These are phyloP conservation scores for Clivina fossor DNA, from an alignment of 2,888 invertebrate species.

Conservation along the genomic window DNA sequence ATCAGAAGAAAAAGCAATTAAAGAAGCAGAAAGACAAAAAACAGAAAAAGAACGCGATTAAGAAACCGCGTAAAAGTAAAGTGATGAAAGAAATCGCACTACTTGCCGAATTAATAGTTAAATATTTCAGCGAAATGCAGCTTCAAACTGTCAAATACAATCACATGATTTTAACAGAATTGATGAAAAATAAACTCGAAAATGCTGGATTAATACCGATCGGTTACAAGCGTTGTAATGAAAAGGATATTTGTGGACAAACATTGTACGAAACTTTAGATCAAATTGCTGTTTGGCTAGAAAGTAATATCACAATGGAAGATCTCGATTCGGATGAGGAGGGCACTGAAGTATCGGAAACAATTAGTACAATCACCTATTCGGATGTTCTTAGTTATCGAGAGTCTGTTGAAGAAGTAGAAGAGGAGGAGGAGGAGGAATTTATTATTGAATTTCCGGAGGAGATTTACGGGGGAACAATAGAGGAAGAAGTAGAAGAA, in stretches of 20 bases:
- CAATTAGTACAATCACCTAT: constrained; percentile 10
- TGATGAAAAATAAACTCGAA: constrained; percentile 37
- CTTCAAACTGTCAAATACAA: constrained; percentile 45
- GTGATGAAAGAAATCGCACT: constrained; percentile 13
- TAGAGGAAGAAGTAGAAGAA: constrained; percentile 1
- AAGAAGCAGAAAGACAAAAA: constrained; percentile 6
- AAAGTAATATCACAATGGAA: constrained; percentile 45
- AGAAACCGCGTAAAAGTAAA: constrained; percentile 27
- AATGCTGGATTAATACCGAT: constrained; percentile 3
- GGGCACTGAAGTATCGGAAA: constrained; percentile 34
- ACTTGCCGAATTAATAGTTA: constrained; percentile 39
- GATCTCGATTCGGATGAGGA: constrained; percentile 46
- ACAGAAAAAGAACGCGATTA: background rate
- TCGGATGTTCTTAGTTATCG: background rate
- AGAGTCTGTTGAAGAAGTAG: background rate
- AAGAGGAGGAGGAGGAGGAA: background rate
- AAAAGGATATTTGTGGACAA: background rate
- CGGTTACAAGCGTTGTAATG: constrained; percentile 14
- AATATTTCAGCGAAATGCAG: constrained; percentile 45
- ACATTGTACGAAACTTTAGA: constrained; percentile 33
- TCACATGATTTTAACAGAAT: constrained; percentile 46
- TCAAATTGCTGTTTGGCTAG: constrained; percentile 48
- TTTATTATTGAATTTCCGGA: background rate
- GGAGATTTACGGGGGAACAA: background rate
- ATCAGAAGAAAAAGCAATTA: constrained; percentile 29